Evolutionary conservation across 2,113 vertebrate species (phyloP).

Genomic region (Pandion haliaetus): DNA sequence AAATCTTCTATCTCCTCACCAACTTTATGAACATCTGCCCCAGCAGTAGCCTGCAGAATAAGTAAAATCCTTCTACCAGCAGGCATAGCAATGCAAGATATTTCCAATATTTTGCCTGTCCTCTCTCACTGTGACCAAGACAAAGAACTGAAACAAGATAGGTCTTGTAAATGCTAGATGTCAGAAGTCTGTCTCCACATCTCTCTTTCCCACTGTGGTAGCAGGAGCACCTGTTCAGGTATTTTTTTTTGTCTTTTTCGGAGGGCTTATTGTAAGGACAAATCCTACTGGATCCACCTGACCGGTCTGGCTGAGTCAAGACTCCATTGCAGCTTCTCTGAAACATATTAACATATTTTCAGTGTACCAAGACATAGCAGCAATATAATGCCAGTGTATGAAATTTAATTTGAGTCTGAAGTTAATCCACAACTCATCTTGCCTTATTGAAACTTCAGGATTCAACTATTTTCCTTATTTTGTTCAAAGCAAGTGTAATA

Average conservation of each 20-base stretch:
- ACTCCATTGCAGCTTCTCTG: not conserved
- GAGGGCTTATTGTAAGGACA: not conserved
- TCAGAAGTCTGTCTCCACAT: not conserved
- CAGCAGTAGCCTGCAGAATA: not conserved
- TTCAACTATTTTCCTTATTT: not conserved
- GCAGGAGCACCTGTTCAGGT: not conserved
- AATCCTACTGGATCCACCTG: not conserved
- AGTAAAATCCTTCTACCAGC: not conserved
- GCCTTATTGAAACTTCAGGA: not conserved
- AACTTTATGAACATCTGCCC: not conserved
- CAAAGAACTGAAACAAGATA: not conserved
- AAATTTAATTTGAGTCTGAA: not conserved
- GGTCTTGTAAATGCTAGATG: not conserved
- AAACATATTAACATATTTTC: not conserved
- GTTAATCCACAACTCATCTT: not conserved
- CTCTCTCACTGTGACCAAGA: not conserved
- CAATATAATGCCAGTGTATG: not conserved
- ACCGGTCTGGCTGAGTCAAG: not conserved
- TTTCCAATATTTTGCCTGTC: not conserved
- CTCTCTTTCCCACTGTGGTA: not conserved
- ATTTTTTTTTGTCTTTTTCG: not conserved
- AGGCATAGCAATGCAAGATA: not conserved
- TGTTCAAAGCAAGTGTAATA: not conserved
- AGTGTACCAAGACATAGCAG: not conserved
- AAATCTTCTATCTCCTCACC: not conserved